Base-by-base conservation (phyloP, 2,113 vertebrate genomes). In the Ramphastos sulfuratus region DNA sequence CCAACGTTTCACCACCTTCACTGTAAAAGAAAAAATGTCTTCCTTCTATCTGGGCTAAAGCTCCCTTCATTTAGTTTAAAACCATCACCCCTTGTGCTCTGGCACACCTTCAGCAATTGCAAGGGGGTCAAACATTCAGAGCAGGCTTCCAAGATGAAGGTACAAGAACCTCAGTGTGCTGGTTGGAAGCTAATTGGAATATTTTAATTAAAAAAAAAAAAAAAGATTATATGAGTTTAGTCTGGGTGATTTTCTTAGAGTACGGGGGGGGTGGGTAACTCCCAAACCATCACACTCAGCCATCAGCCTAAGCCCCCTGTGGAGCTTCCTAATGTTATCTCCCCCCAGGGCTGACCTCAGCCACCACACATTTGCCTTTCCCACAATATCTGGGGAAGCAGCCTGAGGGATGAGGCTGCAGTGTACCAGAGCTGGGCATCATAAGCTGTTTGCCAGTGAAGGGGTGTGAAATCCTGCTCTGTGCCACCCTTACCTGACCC, bases 391-490 rank as follows among this genome's bases (percentile, higher is more conserved):
- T 82, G 46, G 56, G 76, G 63, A 39, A 87, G 52, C 4, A 37
- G 12, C 63, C 73, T 31, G 20, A 20, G 58, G 33, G 50, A 48
- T 60, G 72, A 76, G 39, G 16, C 33, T 56, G 27, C 46, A 71
- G n/a, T 10, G 23, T 72, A 67, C 54, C 3, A 10, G 44, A 71
- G 64, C 44, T 64, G 39, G 20, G 19, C 3, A 0, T 37, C 2
- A 3, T 5, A 0, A 4, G 19, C 13, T 5, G 8, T 19, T 56
- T 50, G 48, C 33, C 4, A 1, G 20, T 9, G 20, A 52, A 25
- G 42, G 2, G 1, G 11, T 2, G 3, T 0, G 0, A 33, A 1
- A 0, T 66, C 37, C 59, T 61, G 18, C 35, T 77, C 27, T 59
- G 12, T 15, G 6, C n/a, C 20, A 8, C n/a, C 23, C 30, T 75